phyloP scores from a whole-genome alignment of 2,797 vertebrate species.

The Amniataba percoides region DNA sequence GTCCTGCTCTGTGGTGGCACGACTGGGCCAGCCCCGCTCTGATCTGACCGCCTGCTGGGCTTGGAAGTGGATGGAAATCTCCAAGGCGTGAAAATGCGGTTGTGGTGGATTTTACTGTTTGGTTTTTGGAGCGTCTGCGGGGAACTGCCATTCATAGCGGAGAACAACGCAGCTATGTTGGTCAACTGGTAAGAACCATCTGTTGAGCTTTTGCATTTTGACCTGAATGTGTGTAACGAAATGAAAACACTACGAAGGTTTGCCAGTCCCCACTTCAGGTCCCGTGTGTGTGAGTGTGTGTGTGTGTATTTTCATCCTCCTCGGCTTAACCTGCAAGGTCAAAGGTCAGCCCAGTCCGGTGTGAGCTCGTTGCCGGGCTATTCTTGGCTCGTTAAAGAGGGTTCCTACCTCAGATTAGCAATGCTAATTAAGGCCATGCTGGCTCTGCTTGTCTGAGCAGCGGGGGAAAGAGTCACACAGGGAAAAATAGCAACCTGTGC shows the following conservation, averaged over 20 bases:
- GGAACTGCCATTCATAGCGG: slow-evolving; percentile 93
- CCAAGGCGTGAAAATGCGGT: slow-evolving; percentile 80
- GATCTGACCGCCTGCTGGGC: slow-evolving; percentile 69
- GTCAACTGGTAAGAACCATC: slow-evolving; percentile 94
- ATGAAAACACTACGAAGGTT: slow-evolving; percentile 26
- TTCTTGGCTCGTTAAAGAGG: slow-evolving; percentile 81
- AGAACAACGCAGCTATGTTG: slow-evolving; percentile 94
- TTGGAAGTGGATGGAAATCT: slow-evolving; percentile 69
- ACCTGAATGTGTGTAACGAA: slow-evolving; percentile 16
- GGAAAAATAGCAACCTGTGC: slow-evolving; percentile 10
- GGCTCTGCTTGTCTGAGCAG: slow-evolving; percentile 48
- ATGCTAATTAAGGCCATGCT: slow-evolving; percentile 76
- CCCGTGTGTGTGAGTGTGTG: slow-evolving; percentile 7
- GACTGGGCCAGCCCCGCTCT: slow-evolving; percentile 56
- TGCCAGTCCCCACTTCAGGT: slow-evolving; percentile 21
- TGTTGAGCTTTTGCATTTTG: slow-evolving; percentile 52
- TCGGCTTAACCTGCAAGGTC: slow-evolving; percentile 67
- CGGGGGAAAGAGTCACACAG: neutral
- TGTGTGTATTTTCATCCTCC: slow-evolving; percentile 37
- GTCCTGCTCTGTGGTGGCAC: slow-evolving; percentile 68
- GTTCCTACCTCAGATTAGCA: slow-evolving; percentile 84
- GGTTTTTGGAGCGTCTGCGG: slow-evolving; percentile 87
- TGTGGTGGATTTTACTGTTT: slow-evolving; percentile 91
- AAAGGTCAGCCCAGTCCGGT: slow-evolving; percentile 54
- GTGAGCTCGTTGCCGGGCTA: slow-evolving; percentile 74